A percentile compares a stretch with the other conserved stretches of the same genome.
Evolutionary conservation across 2,888 invertebrate species (phyloP).

Genomic region (Zele albiditarsus): DNA sequence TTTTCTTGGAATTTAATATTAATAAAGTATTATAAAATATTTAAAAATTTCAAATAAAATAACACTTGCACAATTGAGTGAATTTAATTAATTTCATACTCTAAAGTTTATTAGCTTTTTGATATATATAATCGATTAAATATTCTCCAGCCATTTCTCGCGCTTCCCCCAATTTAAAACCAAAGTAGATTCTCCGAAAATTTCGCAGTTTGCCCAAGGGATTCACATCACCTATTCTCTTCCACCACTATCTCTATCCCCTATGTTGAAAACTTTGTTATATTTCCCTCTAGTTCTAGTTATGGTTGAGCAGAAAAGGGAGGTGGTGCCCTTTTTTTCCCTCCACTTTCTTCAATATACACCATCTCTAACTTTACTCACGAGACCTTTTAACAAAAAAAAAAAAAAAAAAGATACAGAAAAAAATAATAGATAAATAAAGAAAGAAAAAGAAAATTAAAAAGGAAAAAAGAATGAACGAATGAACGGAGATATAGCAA

Average conservation of each 20-base stretch:
- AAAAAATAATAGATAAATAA: background rate
- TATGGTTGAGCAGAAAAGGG: conserved; percentile 7
- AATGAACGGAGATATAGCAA: background rate
- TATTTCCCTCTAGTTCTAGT: background rate
- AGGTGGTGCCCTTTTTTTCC: background rate
- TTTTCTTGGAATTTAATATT: background rate
- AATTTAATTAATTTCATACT: background rate
- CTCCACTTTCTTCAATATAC: background rate
- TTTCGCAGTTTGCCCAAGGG: conserved; percentile 5
- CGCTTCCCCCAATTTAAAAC: background rate
- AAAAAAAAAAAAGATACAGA: background rate
- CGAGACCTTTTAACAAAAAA: background rate
- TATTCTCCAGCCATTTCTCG: background rate
- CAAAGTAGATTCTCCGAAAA: conserved; percentile 9
- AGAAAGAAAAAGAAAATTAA: conserved; percentile 7
- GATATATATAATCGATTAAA: background rate
- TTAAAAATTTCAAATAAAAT: background rate
- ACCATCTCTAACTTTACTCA: background rate
- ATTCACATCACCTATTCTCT: background rate
- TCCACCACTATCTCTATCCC: no score
- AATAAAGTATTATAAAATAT: background rate
- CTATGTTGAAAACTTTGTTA: conserved; percentile 4
- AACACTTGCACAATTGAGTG: background rate
- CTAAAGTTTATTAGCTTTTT: background rate
- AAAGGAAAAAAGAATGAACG: background rate